These are phyloP conservation scores for Hippoglossus stenolepis DNA, from an alignment of 2,113 vertebrate species.

Conservation along the genomic window DNA sequence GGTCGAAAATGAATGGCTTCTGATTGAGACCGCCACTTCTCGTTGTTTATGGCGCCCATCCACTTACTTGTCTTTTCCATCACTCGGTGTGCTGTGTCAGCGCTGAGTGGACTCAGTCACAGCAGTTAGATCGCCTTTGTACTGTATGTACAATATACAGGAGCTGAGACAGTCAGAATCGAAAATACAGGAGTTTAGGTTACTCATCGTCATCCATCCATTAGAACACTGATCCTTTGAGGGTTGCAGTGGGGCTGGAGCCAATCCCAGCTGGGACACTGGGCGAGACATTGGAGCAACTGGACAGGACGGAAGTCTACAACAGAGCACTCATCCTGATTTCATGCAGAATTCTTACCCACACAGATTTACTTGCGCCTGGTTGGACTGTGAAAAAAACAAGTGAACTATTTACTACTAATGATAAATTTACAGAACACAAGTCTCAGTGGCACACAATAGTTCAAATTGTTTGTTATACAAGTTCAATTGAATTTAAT, in stretches of 20 bases:
- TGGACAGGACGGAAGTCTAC: neutral
- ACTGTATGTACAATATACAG: too few relatives aligned
- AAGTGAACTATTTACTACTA: too few relatives aligned
- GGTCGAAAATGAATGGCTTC: conserved; percentile 73
- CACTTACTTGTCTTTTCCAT: conserved; percentile 72
- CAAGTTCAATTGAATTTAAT: too few relatives aligned
- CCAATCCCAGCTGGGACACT: neutral
- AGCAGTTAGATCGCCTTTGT: neutral
- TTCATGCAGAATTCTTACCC: neutral
- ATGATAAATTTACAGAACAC: too few relatives aligned
- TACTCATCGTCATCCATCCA: neutral
- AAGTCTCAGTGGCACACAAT: too few relatives aligned
- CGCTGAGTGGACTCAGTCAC: conserved; percentile 48
- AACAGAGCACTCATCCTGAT: neutral
- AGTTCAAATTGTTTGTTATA: too few relatives aligned
- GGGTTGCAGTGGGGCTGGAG: neutral
- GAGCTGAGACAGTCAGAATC: neutral
- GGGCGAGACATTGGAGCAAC: neutral
- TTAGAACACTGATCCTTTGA: neutral
- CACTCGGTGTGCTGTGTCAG: conserved; percentile 60
- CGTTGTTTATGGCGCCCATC: conserved; percentile 71
- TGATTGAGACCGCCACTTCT: conserved; percentile 72
- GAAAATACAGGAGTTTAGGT: neutral
- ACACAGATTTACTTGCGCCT: neutral
- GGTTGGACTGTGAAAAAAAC: too few relatives aligned